A percentile compares a stretch with the other conserved stretches of the same genome.
Conservation (phyloP, 2,888 invertebrate genomes). For the Cartodere bifasciata region DNA sequence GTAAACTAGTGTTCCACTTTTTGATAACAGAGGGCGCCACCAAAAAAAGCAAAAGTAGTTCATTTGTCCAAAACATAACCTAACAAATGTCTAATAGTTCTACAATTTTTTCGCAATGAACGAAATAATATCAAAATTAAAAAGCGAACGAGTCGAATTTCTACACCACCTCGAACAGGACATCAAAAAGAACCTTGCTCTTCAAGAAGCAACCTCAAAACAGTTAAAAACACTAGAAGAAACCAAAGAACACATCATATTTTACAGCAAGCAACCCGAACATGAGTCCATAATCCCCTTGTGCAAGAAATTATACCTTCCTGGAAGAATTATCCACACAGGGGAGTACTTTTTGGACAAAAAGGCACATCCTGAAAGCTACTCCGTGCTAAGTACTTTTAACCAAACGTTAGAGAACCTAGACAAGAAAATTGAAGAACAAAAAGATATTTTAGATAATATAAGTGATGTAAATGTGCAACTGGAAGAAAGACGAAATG, state of each 20-base stretch:
- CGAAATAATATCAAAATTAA: no score
- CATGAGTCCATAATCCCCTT: constrained; percentile 24
- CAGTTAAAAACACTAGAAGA: constrained; percentile 15
- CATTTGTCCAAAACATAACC: no score
- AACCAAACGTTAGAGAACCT: constrained; percentile 20
- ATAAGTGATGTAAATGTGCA: constrained; percentile 19
- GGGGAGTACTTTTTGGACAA: constrained; percentile 24
- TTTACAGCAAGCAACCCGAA: constrained; percentile 21
- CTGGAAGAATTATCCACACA: constrained; percentile 25
- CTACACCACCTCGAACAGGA: no score
- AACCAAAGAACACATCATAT: constrained; percentile 18
- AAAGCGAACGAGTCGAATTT: no score
- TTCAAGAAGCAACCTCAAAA: constrained; percentile 10
- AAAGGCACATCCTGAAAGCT: constrained; percentile 20
- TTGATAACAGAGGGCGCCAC: no score
- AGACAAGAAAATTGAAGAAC: constrained; percentile 15
- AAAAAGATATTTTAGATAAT: constrained; percentile 17
- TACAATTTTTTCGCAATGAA: no score
- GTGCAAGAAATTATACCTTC: constrained; percentile 26
- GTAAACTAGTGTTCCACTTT: no score
- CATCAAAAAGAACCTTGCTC: no score
- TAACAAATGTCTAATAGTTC: no score
- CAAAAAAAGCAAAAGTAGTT: no score
- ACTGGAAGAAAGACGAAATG: constrained; percentile 20
- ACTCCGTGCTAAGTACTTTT: constrained; percentile 18